Evolutionary conservation across 2,797 vertebrate species (phyloP).

Genomic region (Anguilla pacifica): DNA sequence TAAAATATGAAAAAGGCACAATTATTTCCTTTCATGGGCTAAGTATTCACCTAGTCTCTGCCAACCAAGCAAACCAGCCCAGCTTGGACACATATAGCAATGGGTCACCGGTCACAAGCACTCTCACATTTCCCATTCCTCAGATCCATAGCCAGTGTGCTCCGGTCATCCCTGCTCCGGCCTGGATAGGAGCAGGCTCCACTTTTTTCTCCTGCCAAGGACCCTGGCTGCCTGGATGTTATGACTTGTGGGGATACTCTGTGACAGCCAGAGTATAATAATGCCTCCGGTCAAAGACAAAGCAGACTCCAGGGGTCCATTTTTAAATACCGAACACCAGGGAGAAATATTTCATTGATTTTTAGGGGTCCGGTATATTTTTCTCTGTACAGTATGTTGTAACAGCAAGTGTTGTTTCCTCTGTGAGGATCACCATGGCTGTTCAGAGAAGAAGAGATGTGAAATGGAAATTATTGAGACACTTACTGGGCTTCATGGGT

Average conservation of each 20-base stretch:
- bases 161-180: constrained; percentile 54
- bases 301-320: constrained; percentile 81
- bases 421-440: not conserved
- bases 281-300: constrained; percentile 80
- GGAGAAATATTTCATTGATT: constrained; percentile 72
- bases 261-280: constrained; percentile 81
- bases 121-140: constrained; percentile 43
- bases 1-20: constrained; percentile 72
- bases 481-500: not conserved
- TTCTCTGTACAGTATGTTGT: constrained; percentile 45
- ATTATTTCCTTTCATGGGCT: constrained; percentile 77
- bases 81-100: constrained; percentile 66
- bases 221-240: constrained; percentile 73
- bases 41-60: constrained; percentile 69
- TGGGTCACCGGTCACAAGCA: constrained; percentile 8
- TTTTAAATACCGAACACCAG: constrained; percentile 82
- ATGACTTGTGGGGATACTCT: constrained; percentile 80
- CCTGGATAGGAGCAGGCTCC: constrained; percentile 73
- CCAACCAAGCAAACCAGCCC: constrained; percentile 56
- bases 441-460: not conserved
- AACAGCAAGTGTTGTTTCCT: constrained; percentile 23
- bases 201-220: constrained; percentile 74
- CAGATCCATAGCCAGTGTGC: constrained; percentile 29
- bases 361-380: constrained; percentile 36
- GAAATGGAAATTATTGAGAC: not conserved